Base-by-base conservation (phyloP, 2,113 vertebrate species). In the Dryoscopus gambensis region DNA sequence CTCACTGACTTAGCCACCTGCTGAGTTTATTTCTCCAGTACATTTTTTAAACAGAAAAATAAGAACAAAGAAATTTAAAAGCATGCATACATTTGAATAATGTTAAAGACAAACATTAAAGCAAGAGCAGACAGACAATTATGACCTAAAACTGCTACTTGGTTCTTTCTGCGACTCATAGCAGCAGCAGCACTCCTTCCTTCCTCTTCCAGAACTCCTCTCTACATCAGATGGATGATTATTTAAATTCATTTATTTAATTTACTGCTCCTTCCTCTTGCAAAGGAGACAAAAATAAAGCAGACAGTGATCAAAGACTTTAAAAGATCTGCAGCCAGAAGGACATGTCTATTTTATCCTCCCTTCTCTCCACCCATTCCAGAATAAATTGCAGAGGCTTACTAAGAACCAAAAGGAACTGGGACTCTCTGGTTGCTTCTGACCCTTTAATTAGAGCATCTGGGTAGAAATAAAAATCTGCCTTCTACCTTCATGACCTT, bases 401-500 rank as follows among this genome's bases (percentile, higher is more conserved):
- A 92, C 83, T 87, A 87, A 95, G 90, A 95, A 93, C 47, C 49
- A 94, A 94, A 95, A 63, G 59, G 87, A 96, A 78, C 70, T n/a
- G 27, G 5, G 35, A 65, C 44, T 77, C 93, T 87, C 69, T 33
- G 15, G 83, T 59, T 95, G 35, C 37, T 82, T 88, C 87, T 96
- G 89, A 95, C 90, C 84, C 95, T 90, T 97, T 97, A 97, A 97
- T 98, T 98, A 97, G 89, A 97, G 87, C 93, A 95, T 62, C 91
- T 92, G 75, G 40, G 50, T 73, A 94, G 84, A 94, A 96, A 95
- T 84, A 97, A 97, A 95, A 91, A 31, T 18, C 56, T 79, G 75
- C 42, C 89, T 96, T 95, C 92, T 96, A 90, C 81, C 60, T 96
- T 95, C 89, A 84, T 77, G 84, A 88, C 64, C 91, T 89, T 90